These are phyloP conservation scores for Drosophila fungiperda DNA, from an alignment of 2,888 invertebrate genomes.

Conservation along the genomic window DNA sequence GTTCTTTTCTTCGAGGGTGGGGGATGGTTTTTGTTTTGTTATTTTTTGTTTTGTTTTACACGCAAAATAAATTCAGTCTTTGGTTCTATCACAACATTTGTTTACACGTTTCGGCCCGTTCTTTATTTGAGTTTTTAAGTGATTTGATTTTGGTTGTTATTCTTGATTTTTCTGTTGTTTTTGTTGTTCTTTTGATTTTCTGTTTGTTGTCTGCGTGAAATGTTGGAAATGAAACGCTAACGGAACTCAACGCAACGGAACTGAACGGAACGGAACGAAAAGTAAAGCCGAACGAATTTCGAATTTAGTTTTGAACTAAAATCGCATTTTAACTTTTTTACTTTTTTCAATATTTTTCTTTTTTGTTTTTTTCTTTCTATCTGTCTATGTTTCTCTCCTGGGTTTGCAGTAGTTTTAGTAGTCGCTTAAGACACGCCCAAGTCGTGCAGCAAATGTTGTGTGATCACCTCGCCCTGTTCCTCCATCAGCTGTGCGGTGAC, in stretches of 20 bases:
- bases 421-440: slow-evolving; percentile 84
- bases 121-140: slow-evolving; percentile 28
- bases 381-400: slow-evolving; percentile 52
- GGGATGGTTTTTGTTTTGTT: slow-evolving; percentile 45
- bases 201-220: slow-evolving; percentile 45
- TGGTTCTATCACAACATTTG: slow-evolving; percentile 86
- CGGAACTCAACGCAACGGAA: slow-evolving; percentile 60
- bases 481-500: slow-evolving; percentile 84
- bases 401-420: slow-evolving; percentile 12
- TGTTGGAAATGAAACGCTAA: slow-evolving; percentile 62
- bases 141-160: slow-evolving; percentile 19
- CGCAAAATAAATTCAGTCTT: slow-evolving; percentile 85
- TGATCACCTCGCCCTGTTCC: slow-evolving; percentile 85
- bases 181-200: slow-evolving; percentile 38
- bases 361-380: slow-evolving; percentile 24
- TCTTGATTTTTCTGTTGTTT: slow-evolving; percentile 25
- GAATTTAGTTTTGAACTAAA: slow-evolving; percentile 75
- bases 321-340: slow-evolving; percentile 43
- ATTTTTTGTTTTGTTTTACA: slow-evolving; percentile 63
- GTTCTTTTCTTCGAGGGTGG: slow-evolving; percentile 25
- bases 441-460: slow-evolving; percentile 85
- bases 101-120: slow-evolving; percentile 84
- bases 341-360: slow-evolving; percentile 10
- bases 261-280: slow-evolving; percentile 65
- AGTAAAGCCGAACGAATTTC: slow-evolving; percentile 68